phyloP scores from a whole-genome alignment of 2,113 vertebrate species.

The Pituophis catenifer region DNA sequence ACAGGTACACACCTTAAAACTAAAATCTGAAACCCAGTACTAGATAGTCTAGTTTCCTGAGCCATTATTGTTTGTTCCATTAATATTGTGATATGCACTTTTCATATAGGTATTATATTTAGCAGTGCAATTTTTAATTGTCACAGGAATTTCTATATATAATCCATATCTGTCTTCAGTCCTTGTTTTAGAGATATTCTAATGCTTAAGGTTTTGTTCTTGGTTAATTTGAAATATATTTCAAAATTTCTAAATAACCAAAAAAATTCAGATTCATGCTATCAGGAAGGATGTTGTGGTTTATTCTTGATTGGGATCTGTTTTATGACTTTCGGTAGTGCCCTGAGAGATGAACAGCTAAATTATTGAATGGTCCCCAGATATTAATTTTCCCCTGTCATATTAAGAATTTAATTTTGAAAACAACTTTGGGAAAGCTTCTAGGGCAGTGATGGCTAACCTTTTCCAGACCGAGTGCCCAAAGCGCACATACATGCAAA shows the following conservation, averaged over 20 bases:
- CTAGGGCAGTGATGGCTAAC: neutral
- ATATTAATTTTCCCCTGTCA: neutral
- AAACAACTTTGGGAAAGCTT: neutral
- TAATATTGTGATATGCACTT: neutral
- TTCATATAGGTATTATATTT: neutral
- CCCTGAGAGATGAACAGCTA: neutral
- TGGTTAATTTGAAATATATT: neutral
- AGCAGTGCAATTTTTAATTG: neutral
- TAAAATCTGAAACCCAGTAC: neutral
- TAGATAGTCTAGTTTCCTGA: neutral
- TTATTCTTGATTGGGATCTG: neutral
- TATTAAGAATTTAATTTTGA: neutral
- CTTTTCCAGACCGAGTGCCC: too few relatives aligned
- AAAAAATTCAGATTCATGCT: neutral
- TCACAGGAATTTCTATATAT: neutral
- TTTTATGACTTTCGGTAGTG: neutral
- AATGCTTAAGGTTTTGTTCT: neutral
- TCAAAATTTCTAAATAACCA: neutral
- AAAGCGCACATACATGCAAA: too few relatives aligned
- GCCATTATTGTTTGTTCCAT: neutral
- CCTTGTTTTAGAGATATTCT: neutral
- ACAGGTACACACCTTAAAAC: conserved; percentile 76
- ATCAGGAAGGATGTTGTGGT: neutral
- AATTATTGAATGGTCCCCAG: neutral
- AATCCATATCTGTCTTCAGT: neutral